Evolutionary conservation across 2,888 invertebrate species (phyloP), one percentile per base, ranked within the genome.

Genomic region (Yponomeuta malinellus): DNA sequence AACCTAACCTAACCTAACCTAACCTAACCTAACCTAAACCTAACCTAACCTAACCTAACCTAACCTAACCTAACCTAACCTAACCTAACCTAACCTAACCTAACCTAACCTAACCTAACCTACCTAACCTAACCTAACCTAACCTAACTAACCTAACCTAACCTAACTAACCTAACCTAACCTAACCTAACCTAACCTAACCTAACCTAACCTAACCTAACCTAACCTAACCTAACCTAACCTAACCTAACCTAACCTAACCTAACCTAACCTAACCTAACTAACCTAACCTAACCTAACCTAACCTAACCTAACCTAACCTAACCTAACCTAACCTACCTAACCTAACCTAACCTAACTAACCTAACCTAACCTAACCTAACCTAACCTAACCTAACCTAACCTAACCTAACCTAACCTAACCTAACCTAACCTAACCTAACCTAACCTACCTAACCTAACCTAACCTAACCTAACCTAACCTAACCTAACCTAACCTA

Each of bases 161-260:
- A 70, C 70, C 70, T 70, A 70, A 72, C 72, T 72, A 72, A 70
- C 72, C 70, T 71, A 69, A 71, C 71, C 71, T 71, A 71, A 72
- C 72, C 72, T 72, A 70, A 70, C 71, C 71, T 71, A 66, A 69
- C 70, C 72, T 69, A 72, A 72, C 72, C 72, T 72, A 72, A 72
- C 72, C 72, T 72, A 71, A 72, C 70, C 72, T 70, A 72, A 72
- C 70, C 72, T 72, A 72, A 72, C 71, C 72, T 72, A 71, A 48
- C 12, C 77, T 76, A 75, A 76, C 75, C 76, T 75, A 76, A 76
- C 76, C 76, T 76, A 76, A 76, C 75, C 76, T 76, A 75, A 76
- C 75, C 76, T 75, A 76, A 75, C 76, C 75, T 75, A 76, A 76
- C 76, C 76, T 74, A 74, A 75, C 75, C 75, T 74, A 76, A 75